A percentile compares a stretch with the other conserved stretches of the same genome.
Evolutionary conservation across 2,888 invertebrate genomes (phyloP).

Genomic region (Cerastis rubricosa): DNA sequence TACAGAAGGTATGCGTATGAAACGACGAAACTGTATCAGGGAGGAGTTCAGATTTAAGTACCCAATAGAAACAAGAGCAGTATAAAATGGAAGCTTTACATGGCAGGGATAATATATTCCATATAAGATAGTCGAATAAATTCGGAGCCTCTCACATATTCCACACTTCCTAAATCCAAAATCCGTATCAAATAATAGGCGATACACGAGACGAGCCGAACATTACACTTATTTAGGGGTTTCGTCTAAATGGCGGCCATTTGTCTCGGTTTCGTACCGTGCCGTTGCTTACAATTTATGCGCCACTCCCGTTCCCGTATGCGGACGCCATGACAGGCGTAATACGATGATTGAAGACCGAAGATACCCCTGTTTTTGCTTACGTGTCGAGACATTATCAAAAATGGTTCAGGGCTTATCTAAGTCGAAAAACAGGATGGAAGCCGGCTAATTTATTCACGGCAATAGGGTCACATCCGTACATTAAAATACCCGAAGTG

Average conservation of each 20-base stretch:
- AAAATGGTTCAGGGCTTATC: slow-evolving; percentile 37
- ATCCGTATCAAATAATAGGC: slow-evolving; percentile 42
- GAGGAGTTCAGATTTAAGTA: slow-evolving; percentile 12
- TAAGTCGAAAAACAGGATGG: slow-evolving; percentile 40
- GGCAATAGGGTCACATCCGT: slow-evolving; percentile 44
- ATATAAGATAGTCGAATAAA: slow-evolving; percentile 30
- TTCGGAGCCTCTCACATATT: slow-evolving; percentile 14
- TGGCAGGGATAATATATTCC: slow-evolving; percentile 3
- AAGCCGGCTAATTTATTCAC: slow-evolving; percentile 47
- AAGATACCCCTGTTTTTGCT: slow-evolving; percentile 56
- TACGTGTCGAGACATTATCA: slow-evolving; percentile 43
- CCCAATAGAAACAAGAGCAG: slow-evolving; percentile 10
- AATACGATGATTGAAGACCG: slow-evolving; percentile 64
- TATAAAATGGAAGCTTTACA: slow-evolving; percentile 26
- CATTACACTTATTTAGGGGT: slow-evolving; percentile 61
- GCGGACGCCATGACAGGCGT: slow-evolving; percentile 59
- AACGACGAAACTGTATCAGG: neutral
- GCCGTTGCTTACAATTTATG: slow-evolving; percentile 56
- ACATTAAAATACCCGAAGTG: slow-evolving; percentile 35
- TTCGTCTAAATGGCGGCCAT: slow-evolving; percentile 58
- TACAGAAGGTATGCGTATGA: no score
- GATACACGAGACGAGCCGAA: slow-evolving; percentile 49
- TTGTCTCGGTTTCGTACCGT: slow-evolving; percentile 59
- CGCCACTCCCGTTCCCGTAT: slow-evolving; percentile 50
- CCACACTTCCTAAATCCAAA: slow-evolving; percentile 39